These are phyloP conservation scores for Campoletis raptor DNA, from an alignment of 2,888 invertebrate species.

Conservation along the genomic window DNA sequence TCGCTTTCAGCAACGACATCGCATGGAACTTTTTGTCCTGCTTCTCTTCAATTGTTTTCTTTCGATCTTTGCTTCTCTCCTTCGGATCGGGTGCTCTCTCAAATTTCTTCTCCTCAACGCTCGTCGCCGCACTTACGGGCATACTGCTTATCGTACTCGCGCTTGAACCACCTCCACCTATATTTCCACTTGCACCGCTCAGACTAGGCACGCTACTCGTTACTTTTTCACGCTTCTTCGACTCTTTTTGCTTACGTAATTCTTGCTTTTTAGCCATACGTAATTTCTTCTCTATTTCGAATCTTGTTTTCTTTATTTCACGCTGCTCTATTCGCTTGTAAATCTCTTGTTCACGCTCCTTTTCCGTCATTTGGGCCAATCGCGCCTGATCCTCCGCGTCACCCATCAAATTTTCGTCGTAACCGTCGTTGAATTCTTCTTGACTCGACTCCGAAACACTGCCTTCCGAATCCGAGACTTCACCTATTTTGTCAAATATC, in stretches of 20 bases:
- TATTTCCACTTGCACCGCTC: background rate
- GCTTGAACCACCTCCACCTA: background rate
- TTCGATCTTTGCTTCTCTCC: constrained; percentile 93
- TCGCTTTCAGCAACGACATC: constrained; percentile 95
- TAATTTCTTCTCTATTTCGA: constrained; percentile 98
- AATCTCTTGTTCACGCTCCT: constrained; percentile 98
- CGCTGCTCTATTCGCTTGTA: constrained; percentile 98
- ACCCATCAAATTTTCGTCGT: constrained; percentile 98
- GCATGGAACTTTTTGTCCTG: constrained; percentile 96
- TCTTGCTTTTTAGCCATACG: constrained; percentile 93
- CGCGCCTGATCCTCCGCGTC: constrained; percentile 97
- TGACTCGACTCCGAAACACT: constrained; percentile 89
- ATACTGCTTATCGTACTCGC: constrained; percentile 2
- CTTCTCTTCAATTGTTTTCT: constrained; percentile 96
- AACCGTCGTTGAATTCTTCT: constrained; percentile 98
- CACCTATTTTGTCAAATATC: constrained; percentile 88
- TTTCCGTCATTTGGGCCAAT: constrained; percentile 97
- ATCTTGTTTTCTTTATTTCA: constrained; percentile 96
- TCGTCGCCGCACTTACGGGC: constrained; percentile 55
- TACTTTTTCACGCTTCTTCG: constrained; percentile 84
- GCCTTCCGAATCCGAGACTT: constrained; percentile 90
- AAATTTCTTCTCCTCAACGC: constrained; percentile 86
- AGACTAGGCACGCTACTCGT: constrained; percentile 63
- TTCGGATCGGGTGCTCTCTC: constrained; percentile 88
- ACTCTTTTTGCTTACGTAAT: constrained; percentile 87